A percentile compares a stretch with the other conserved stretches of the same genome.
Conservation (phyloP, 2,888 invertebrate genomes). For the Chromoteleia sp. region DNA sequence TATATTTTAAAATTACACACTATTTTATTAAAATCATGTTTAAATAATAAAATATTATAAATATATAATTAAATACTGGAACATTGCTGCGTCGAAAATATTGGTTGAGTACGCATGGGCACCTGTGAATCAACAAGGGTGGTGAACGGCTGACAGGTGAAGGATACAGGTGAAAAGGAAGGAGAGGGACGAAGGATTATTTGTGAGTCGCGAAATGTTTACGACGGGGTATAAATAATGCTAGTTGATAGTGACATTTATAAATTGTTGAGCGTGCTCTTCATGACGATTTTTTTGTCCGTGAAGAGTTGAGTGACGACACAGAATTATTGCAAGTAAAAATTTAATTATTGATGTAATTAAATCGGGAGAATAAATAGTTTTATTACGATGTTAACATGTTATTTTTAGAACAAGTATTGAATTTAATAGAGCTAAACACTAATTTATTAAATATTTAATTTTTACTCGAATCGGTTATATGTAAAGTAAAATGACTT, state of each 20-base stretch:
- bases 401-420: neutral
- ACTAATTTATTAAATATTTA: too few relatives aligned
- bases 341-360: too few relatives aligned
- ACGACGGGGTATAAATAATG: neutral
- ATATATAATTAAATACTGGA: too few relatives aligned
- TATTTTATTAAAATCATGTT: too few relatives aligned
- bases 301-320: neutral
- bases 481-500: too few relatives aligned
- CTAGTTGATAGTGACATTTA: slow-evolving; percentile 31
- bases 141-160: slow-evolving; percentile 29
- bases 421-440: neutral
- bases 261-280: slow-evolving; percentile 8
- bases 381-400: neutral
- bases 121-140: slow-evolving; percentile 45
- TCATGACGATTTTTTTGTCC: neutral
- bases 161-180: neutral
- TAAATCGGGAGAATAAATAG: neutral
- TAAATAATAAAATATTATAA: too few relatives aligned
- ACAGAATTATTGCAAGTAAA: neutral
- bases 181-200: slow-evolving; percentile 1
- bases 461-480: too few relatives aligned
- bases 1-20: too few relatives aligned
- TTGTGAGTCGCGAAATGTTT: slow-evolving; percentile 8
- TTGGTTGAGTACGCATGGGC: slow-evolving; percentile 24
- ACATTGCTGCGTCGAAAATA: slow-evolving; percentile 15